Base-by-base conservation (phyloP, 2,888 invertebrate genomes). In the Melanargia galathea region DNA sequence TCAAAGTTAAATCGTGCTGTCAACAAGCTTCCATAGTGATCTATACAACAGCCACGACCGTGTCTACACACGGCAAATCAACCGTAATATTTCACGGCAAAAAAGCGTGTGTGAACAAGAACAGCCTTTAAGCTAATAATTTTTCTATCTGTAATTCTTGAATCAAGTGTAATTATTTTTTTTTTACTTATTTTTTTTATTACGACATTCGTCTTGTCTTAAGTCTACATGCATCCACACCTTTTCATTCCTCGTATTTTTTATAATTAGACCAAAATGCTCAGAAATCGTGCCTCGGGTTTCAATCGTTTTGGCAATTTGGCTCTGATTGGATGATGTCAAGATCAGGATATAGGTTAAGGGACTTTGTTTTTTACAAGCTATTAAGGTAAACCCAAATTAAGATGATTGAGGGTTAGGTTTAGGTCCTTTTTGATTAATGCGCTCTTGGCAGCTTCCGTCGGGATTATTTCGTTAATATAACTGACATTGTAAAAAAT, bases 291-390 rank as follows among this genome's bases (percentile, higher is more conserved):
- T 81, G 79, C 75, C 75, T 63, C 62, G 67, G 69, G 68, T 58
- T 70, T 70, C 74, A 75, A 73, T 71, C 75, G 72, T 70, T 79
- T 84, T 83, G 72, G 81, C 82, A 83, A 82, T 81, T 81, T 76
- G 63, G 69, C 71, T 71, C 66, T 80, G 80, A 82, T 81, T 75
- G 77, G 83, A 83, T 87, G 87, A 88, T 81, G 81, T 87, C 87
- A 86, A 79, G 70, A 66, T 63, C 68, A 69, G 68, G 70, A 69
- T 71, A 79, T 75, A 75, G 74, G 67, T 70, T 72, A 65, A 64
- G 63, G 65, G 65, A 62, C 62, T 62, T 57, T 46, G 51, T 52
- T 66, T 69, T 66, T 67, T 61, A 38, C 20, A 6, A 35, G 55
- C 62, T 60, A 64, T 64, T 64, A 66, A 64, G 46, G 57, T 26